Base-by-base conservation (phyloP, 2,797 vertebrate species). In the Cyclura pinguis region DNA sequence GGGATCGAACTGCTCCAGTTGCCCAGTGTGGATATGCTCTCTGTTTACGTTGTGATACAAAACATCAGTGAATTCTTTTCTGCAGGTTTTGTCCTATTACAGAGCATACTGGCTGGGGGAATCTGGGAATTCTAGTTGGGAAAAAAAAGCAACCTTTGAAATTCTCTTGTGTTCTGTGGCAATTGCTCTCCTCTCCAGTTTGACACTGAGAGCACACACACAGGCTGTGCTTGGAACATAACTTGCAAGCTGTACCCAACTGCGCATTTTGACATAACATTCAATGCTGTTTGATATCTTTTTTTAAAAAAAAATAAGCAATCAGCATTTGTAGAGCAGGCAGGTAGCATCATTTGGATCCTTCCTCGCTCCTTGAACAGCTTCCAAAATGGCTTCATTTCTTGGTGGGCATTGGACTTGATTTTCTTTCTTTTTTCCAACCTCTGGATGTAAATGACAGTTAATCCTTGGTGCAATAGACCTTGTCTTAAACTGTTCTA, bases 391-490 rank as follows among this genome's bases (percentile, higher is more conserved):
- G 52, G 47, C 47, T 72, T 67, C 52, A 74, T 83, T 59, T 59
- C 52, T 59, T 24, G 3, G 35, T n/a, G 50, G 72, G 72, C 42
- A 13, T 55, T 42, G n/a, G 16, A 52, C 14, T n/a, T 89, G 57
- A 22, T 55, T 69, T 16, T 27, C 20, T 52, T 76, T n/a, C 29
- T 55, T 69, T 76, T 16, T 47, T 20, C 1, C 16, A 42, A 55
- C 74, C 67, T 32, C 16, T 88, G 55, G 55, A 52, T 87, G 50
- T 55, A 89, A 93, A 42, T 92, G 91, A 76, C 89, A 88, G 93
- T 95, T 95, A 93, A 94, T 94, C 92, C 83, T 93, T 89, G 67
- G 86, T 92, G 89, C 88, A 57, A 87, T 92, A 88, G 92, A 93
- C 88, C 94, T 95, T 94, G 92, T 91, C 91, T 93, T 89, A 91